These are phyloP conservation scores for Mystacides longicornis DNA, from an alignment of 2,888 invertebrate species.

Conservation along the genomic window DNA sequence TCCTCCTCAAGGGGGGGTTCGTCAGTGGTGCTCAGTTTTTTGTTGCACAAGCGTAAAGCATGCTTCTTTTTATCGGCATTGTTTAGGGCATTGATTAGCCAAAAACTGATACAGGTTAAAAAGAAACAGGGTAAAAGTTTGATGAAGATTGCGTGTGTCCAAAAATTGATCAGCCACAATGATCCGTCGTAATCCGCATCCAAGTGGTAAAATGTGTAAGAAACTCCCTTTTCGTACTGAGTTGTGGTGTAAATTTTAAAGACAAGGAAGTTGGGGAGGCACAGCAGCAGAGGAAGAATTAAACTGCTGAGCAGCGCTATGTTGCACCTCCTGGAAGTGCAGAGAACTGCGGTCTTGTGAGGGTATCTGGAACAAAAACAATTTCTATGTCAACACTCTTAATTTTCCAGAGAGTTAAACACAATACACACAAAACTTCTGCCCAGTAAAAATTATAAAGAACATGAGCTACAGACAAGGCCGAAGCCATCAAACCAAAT, in stretches of 20 bases:
- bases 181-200: conserved; percentile 52
- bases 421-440: no score
- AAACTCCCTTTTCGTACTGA: conserved; percentile 45
- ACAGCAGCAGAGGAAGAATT: conserved; percentile 68
- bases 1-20: conserved; percentile 31
- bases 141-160: conserved; percentile 73
- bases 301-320: conserved; percentile 70
- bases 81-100: conserved; percentile 65
- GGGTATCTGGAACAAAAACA: no score
- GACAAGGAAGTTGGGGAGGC: conserved; percentile 74
- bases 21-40: conserved; percentile 40
- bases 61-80: conserved; percentile 69
- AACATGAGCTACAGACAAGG: no score
- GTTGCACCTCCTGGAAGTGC: conserved; percentile 69
- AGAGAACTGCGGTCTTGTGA: conserved; percentile 64
- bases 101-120: conserved; percentile 63
- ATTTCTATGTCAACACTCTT: no score
- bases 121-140: conserved; percentile 75
- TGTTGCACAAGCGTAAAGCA: conserved; percentile 57
- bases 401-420: no score
- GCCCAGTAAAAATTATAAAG: no score
- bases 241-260: conserved; percentile 46
- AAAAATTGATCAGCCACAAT: conserved; percentile 65
- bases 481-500: no score
- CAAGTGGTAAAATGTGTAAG: conserved; percentile 42